Conservation (phyloP, 1,140 invertebrate genomes). For the Delia radicum region DNA sequence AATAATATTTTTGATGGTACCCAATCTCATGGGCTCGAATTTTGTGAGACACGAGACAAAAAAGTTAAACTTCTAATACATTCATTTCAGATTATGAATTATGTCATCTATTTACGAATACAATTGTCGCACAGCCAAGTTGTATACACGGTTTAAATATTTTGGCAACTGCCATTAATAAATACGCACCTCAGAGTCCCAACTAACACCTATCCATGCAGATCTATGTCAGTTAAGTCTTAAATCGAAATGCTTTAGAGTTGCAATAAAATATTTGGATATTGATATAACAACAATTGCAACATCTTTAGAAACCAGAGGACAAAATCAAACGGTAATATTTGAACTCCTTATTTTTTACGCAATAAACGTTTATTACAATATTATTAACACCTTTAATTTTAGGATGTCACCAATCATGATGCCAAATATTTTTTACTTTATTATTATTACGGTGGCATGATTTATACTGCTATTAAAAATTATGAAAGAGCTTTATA, state of each 20-base stretch:
- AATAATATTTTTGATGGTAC: no score
- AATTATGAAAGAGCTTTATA: conserved; percentile 91
- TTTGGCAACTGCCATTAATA: conserved; percentile 80
- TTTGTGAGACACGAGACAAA: no score
- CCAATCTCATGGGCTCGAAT: no score
- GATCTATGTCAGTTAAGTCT: conserved; percentile 92
- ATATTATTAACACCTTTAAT: neutral
- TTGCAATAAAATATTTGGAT: conserved; percentile 85
- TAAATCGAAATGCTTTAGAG: conserved; percentile 88
- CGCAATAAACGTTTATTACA: neutral
- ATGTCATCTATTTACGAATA: conserved; percentile 79
- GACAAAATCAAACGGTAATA: conserved; percentile 38
- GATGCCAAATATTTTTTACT: conserved; percentile 91
- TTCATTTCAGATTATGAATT: conserved; percentile 76
- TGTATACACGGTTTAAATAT: conserved; percentile 83
- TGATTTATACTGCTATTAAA: conserved; percentile 92
- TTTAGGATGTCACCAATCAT: conserved; percentile 65
- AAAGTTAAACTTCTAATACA: no score
- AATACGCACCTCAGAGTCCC: conserved; percentile 85
- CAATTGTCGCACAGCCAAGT: conserved; percentile 72
- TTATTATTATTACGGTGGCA: conserved; percentile 97
- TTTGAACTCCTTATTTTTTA: neutral
- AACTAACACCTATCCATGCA: conserved; percentile 90
- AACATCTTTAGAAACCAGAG: conserved; percentile 54
- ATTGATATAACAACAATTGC: conserved; percentile 88